Evolutionary conservation across 92 coral and sea anemone genomes (phyloP), one percentile per base, ranked within the genome.

Genomic region (Paramuricea clavata): DNA sequence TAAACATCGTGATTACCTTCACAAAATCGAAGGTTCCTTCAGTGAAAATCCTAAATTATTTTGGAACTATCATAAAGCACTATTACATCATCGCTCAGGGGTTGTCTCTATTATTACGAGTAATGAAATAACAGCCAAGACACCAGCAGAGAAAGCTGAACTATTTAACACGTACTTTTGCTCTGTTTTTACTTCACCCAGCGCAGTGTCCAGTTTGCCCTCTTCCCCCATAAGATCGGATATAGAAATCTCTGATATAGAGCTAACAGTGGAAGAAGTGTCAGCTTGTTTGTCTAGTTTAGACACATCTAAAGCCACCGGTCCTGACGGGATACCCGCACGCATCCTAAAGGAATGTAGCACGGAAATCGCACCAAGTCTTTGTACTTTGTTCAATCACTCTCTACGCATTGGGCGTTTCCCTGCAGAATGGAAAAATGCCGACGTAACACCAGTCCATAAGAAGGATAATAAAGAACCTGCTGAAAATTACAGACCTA

Each of bases 51-150:
- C 94, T 27, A 91, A 91, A 64, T 32, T 83, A 59, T 91, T 91
- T 25, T 79, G 92, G 86, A 81, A 76, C 65, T 91, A 87, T 36
- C 94, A 85, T 69, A 91, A 91, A 57, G 94, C 92, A 30, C 81
- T 39, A n/a, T 47, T 68, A 52, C 82, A 74, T 83, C 68, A 83
- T 25, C 3, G 74, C 26, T 16, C 60, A 7, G 42, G 34, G 5
- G 43, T 61, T 25, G 27, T 27, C 12, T 10, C 13, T 2, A 15
- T 5, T 2, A 15, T 47, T 47, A 47, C 52, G 1, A 2, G 10
- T 12, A 47, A 15, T 1, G 52, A 12, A 1, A 12, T 12, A 2
- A 47, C 52, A 47, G 52, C 52, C 2, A 9, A 47, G 10, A 5
- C 52, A 1, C 52, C 52, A 47, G 52, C 16, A 47, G 52, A 47